phyloP scores from a whole-genome alignment of 2,888 invertebrate species.

The Taphrorychus bicolor region DNA sequence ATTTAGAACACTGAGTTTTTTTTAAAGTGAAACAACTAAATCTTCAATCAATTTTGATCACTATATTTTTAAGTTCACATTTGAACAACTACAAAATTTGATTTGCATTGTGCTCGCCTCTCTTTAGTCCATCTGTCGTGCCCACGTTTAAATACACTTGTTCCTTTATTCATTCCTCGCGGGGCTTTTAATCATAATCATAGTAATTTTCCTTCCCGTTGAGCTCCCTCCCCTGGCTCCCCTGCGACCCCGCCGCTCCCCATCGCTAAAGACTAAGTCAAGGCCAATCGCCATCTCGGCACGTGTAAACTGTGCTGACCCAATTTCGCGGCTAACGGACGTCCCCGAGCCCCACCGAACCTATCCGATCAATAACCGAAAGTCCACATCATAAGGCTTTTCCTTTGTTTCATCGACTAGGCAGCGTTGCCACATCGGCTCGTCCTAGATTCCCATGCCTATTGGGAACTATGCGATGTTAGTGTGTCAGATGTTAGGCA shows the following conservation, averaged over 20 bases:
- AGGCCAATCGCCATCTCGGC: constrained; percentile 52
- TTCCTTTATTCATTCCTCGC: neutral
- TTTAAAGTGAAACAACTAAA: too few species aligned
- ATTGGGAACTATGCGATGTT: too few species aligned
- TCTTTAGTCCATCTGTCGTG: neutral
- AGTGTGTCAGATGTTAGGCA: too few species aligned
- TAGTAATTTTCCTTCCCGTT: constrained; percentile 12
- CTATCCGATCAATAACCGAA: constrained; percentile 53
- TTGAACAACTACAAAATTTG: too few species aligned
- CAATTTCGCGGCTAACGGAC: constrained; percentile 47
- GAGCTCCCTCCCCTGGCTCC: neutral
- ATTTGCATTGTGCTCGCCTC: neutral
- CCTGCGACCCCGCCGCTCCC: neutral
- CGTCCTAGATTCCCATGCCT: neutral
- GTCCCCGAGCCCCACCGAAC: constrained; percentile 48
- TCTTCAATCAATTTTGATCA: too few species aligned
- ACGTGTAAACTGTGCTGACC: constrained; percentile 56
- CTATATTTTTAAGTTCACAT: too few species aligned
- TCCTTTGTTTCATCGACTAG: constrained; percentile 28
- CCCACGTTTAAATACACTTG: neutral
- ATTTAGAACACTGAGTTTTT: too few species aligned
- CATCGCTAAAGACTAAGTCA: constrained; percentile 30
- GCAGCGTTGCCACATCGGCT: neutral
- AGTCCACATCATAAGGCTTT: constrained; percentile 45
- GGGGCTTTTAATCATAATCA: neutral